Evolutionary conservation across 2,888 invertebrate genomes (phyloP), one percentile per base, ranked within the genome.

Genomic region (Ophion costatus): DNA sequence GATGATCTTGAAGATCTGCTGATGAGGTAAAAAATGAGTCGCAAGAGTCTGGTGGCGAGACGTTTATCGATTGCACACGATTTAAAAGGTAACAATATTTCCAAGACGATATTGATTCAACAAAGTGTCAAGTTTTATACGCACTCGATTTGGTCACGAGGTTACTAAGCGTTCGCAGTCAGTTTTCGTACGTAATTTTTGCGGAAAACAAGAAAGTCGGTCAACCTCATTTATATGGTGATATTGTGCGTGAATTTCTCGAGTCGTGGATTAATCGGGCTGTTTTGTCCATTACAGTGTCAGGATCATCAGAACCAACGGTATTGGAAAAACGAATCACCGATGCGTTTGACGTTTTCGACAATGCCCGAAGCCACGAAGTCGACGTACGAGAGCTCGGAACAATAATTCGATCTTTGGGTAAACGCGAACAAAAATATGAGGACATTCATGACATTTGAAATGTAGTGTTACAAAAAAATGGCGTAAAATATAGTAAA

Each of bases 321-420:
- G 83, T 89, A 45, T 94, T 98, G 89, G 97, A 97, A 91, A 96
- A 96, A 91, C 96, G 95, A 94, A 97, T 98, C 80, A 96, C 96
- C 5, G 98, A 98, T 90, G 97, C 97, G 2, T 98, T 98, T 93
- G 97, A 97, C 91, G 96, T 98, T 33, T 99, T 98, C 92, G 98
- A 98, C 92, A 98, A 98, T 94, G 96, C 97, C 76, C 97, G 96
- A 71, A 97, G 96, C 91, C 97, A 97, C 94, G 96, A 97, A 2
- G 97, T 98, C 0, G 98, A 98, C 94, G 96, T 98, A 0, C 95
- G 98, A 90, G 98, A 99, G 95, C 96, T 98, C 80, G 98, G 98
- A 67, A 98, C 98, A 0, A 97, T 99, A 83, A 95, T 98, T 24
- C 95, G 98, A 88, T 97, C 98, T 75, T 94, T 98, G 86, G 98